phyloP scores from a whole-genome alignment of 1,140 invertebrate genomes.

The Drosophila sp. region DNA sequence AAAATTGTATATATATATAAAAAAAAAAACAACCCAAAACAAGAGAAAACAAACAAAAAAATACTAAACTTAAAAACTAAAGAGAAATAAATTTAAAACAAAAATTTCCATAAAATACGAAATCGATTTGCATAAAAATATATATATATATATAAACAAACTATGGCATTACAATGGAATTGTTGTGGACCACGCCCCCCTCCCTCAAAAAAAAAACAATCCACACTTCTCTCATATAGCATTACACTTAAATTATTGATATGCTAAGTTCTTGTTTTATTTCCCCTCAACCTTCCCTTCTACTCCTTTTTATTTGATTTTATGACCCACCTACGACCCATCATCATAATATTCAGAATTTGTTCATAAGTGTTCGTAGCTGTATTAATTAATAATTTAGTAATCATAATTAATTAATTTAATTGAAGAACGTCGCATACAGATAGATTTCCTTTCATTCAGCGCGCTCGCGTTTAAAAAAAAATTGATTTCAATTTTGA shows the following conservation, averaged over 20 bases:
- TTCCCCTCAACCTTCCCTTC: not conserved
- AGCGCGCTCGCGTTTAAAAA: too few relatives aligned
- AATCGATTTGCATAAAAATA: constrained; percentile 30
- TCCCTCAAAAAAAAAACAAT: too few relatives aligned
- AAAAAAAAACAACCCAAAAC: constrained; percentile 12
- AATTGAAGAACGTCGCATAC: not conserved
- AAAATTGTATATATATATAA: constrained; percentile 27
- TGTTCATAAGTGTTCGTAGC: constrained; percentile 10
- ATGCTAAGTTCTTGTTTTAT: not conserved
- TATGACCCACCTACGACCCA: not conserved
- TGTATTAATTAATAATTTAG: constrained; percentile 10
- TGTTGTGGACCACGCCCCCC: constrained; percentile 1
- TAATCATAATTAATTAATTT: constrained; percentile 13
- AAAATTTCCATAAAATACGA: constrained; percentile 33
- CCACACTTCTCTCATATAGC: not conserved
- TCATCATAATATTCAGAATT: not conserved
- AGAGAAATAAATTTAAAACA: constrained; percentile 19
- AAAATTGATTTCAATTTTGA: constrained; percentile 27
- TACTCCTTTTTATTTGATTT: not conserved
- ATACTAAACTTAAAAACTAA: constrained; percentile 23
- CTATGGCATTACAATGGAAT: constrained; percentile 22
- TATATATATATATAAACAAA: constrained; percentile 35
- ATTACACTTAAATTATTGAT: constrained; percentile 6
- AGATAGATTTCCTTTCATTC: too few relatives aligned
- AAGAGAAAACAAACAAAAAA: constrained; percentile 20